Conservation (phyloP, 2,888 invertebrate species). For the Eristalis intricaria region DNA sequence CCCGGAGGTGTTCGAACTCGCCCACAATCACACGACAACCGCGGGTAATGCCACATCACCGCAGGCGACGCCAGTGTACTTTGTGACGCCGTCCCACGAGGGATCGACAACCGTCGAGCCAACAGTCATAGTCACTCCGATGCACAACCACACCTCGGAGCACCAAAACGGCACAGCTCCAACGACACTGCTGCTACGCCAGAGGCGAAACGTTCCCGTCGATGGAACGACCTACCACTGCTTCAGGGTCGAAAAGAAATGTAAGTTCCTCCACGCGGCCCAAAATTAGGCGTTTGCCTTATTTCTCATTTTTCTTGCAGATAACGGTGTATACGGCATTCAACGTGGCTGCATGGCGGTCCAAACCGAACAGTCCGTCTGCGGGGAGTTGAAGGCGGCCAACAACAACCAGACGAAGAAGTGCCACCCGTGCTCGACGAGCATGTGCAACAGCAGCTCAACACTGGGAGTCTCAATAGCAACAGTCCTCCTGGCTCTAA, state of each 20-base stretch:
- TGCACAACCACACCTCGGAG: not conserved
- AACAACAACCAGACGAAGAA: constrained; percentile 67
- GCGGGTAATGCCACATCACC: constrained; percentile 8
- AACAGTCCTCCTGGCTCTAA: constrained; percentile 74
- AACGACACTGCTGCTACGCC: constrained; percentile 73
- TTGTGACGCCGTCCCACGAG: constrained; percentile 32
- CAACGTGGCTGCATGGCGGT: constrained; percentile 78
- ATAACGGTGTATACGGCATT: constrained; percentile 50
- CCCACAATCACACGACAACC: constrained; percentile 13
- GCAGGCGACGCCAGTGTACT: not conserved
- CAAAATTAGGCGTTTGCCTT: not conserved
- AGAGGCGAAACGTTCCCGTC: constrained; percentile 54
- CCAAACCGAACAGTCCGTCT: constrained; percentile 74
- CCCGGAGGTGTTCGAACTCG: constrained; percentile 6
- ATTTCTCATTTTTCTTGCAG: constrained; percentile 13
- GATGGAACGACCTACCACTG: constrained; percentile 76
- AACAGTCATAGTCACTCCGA: not conserved
- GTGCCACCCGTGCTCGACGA: constrained; percentile 76
- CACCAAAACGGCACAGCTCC: not conserved
- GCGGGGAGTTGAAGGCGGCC: constrained; percentile 72
- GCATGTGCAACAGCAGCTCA: constrained; percentile 77
- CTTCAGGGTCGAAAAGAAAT: constrained; percentile 74
- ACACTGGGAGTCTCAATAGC: constrained; percentile 75
- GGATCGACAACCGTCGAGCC: not conserved
- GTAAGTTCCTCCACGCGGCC: constrained; percentile 68